Conservation (phyloP, 2,888 invertebrate species). For the Schizaphis graminum region DNA sequence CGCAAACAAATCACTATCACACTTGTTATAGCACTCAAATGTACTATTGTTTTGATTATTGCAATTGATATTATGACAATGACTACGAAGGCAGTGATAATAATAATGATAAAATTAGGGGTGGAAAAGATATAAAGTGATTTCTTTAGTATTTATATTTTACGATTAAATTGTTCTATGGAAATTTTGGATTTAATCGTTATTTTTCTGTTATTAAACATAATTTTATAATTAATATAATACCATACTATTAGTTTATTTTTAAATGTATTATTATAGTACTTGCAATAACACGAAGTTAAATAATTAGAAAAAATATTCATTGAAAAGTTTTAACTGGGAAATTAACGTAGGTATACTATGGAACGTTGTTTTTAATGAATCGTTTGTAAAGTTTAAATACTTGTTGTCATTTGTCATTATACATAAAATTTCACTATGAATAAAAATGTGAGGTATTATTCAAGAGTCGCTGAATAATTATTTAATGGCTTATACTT, state of each 20-base stretch:
- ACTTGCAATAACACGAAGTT: background rate
- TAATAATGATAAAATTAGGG: background rate
- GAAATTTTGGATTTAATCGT: background rate
- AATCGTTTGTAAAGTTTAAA: background rate
- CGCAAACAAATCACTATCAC: background rate
- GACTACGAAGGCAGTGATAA: background rate
- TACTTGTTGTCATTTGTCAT: background rate
- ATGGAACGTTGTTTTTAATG: background rate
- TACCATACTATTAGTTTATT: background rate
- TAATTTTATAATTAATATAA: background rate
- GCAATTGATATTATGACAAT: background rate
- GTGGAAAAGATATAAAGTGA: background rate
- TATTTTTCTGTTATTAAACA: background rate
- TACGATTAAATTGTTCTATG: background rate
- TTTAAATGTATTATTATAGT: background rate
- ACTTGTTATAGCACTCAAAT: background rate
- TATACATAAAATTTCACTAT: background rate
- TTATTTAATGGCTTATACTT: background rate
- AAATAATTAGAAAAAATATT: background rate
- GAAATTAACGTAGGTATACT: background rate
- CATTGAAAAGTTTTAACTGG: background rate
- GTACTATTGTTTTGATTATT: background rate
- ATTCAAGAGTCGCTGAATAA: background rate
- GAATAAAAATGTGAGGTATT: background rate
- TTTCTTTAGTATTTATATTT: background rate